Percentiles rank a stretch among this genome's conserved stretches.
phyloP scores from a whole-genome alignment of 2,113 vertebrate species.

The Labrus mixtus region DNA sequence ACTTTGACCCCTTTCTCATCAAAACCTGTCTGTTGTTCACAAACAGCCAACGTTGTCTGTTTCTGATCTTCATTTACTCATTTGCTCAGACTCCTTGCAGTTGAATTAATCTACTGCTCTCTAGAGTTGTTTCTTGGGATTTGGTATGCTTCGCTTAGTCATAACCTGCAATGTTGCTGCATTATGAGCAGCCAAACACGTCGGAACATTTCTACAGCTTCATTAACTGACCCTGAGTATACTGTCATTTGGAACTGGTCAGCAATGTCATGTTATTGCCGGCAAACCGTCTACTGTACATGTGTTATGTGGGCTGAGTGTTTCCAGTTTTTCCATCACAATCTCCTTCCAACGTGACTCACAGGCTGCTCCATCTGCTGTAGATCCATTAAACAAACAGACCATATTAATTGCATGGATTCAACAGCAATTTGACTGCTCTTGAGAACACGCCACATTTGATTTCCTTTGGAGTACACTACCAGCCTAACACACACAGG shows the following conservation, averaged over 20 bases:
- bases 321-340: slow-evolving; percentile 42
- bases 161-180: neutral
- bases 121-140: neutral
- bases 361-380: slow-evolving; percentile 56
- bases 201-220: slow-evolving; percentile 16
- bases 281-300: slow-evolving; percentile 14
- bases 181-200: neutral
- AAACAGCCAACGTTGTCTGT: no score
- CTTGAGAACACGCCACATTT: slow-evolving; percentile 38
- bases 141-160: neutral
- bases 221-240: neutral
- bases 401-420: slow-evolving; percentile 52
- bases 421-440: slow-evolving; percentile 35
- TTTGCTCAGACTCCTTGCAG: neutral
- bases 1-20: slow-evolving; percentile 14
- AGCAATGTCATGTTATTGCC: slow-evolving; percentile 1
- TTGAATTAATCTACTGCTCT: neutral
- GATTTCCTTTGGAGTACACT: slow-evolving; percentile 37
- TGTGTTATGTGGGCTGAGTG: slow-evolving; percentile 44
- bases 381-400: slow-evolving; percentile 49
- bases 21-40: neutral
- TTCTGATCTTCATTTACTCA: neutral
- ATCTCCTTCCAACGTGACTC: slow-evolving; percentile 17
- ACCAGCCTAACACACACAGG: slow-evolving; percentile 14
- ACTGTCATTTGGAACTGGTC: neutral